Base-by-base conservation (phyloP, 2,888 invertebrate species). In the Tipula confusa region DNA sequence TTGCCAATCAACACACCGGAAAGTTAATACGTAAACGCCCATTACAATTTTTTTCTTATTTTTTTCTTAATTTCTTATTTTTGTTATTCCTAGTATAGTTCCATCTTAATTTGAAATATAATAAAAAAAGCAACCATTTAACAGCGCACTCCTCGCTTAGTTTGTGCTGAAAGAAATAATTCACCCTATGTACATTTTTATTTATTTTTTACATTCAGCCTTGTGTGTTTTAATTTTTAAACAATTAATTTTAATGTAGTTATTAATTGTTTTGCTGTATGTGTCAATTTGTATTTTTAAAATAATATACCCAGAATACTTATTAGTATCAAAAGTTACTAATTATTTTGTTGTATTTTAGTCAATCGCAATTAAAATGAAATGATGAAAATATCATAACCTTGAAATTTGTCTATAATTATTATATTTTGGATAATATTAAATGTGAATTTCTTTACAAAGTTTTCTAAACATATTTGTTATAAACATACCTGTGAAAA, bases 291-390 rank as follows among this genome's bases (percentile, higher is more conserved):
- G n/a, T 43, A 43, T 43, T 43, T 43, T 43, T 43, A 43, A 43
- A 43, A 43, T 13, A 13, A 38, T 43, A 43, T 43, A 43, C 43
- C 43, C 43, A 43, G 43, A 43, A 43, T 15, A 43, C 43, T 43
- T 15, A 43, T 43, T 43, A 43, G 5, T 43, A 43, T 43, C 15
- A 43, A 43, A 43, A 43, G 15, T 43, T 38, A 38, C 38, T 38
- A 38, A 43, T n/a, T 64, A 64, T 64, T 64, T 64, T 18, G 64
- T 64, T 64, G 64, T 64, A 24, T 64, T 64, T 64, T 64, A 64
- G 64, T 64, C 24, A 64, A 64, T 64, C 64, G 64, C 24, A 64
- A 24, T 64, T 64, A 24, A 64, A 64, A 5, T 64, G 24, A 64
- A 64, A 64, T 18, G 11, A 64, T 64, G 64, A 18, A 64, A 64